These are phyloP conservation scores for Oophaga sylvatica DNA, from an alignment of 2,797 vertebrate species.

Conservation along the genomic window DNA sequence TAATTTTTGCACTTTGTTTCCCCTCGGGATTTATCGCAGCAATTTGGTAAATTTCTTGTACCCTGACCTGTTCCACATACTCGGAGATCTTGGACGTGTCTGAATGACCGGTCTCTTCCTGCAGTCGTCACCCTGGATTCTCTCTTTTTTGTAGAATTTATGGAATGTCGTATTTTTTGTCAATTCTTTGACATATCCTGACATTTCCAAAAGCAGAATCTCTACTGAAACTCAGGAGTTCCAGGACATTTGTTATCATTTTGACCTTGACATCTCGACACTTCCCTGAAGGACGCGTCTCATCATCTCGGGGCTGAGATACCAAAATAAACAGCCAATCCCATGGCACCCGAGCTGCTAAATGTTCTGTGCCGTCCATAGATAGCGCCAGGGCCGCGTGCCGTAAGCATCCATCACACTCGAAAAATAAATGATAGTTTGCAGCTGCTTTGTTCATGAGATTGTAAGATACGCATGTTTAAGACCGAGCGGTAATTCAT, in stretches of 20 bases:
- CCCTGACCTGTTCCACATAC: neutral
- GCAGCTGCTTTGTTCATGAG: neutral
- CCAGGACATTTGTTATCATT: neutral
- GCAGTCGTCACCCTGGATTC: neutral
- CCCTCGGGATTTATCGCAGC: too few species aligned
- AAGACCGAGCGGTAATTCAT: neutral
- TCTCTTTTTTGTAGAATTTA: neutral
- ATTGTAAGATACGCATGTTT: neutral
- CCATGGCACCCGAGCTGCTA: neutral
- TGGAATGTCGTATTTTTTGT: neutral
- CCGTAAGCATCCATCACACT: neutral
- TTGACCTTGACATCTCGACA: constrained; percentile 36
- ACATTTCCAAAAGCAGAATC: neutral
- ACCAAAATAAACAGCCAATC: neutral
- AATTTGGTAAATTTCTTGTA: too few species aligned
- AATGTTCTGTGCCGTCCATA: neutral
- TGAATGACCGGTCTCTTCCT: too few species aligned
- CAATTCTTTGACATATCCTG: neutral
- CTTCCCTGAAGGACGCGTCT: neutral
- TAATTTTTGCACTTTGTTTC: neutral
- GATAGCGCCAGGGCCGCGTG: neutral
- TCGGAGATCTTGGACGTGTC: neutral
- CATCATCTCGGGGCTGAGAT: constrained; percentile 8
- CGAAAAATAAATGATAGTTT: neutral
- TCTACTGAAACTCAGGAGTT: neutral